These are phyloP conservation scores for Abramis brama DNA, from an alignment of 2,113 vertebrate species.

Conservation along the genomic window DNA sequence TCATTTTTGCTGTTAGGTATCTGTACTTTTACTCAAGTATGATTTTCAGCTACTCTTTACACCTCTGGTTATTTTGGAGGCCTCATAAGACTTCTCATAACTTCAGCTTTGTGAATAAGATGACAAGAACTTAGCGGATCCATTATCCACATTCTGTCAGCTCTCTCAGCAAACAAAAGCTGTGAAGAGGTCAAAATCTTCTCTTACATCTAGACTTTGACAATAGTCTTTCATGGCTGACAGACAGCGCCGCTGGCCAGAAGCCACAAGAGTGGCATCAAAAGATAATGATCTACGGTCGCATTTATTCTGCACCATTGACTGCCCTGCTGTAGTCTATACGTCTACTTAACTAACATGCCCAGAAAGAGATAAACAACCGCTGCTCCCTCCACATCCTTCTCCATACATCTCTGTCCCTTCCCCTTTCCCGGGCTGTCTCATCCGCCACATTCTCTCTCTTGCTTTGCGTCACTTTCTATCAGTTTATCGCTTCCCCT, in stretches of 20 bases:
- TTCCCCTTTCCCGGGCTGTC: constrained; percentile 8
- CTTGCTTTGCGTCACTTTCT: constrained; percentile 72
- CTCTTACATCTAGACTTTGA: constrained; percentile 17
- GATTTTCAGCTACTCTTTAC: too few species aligned
- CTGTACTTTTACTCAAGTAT: too few species aligned
- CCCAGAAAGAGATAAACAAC: constrained; percentile 7
- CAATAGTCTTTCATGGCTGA: constrained; percentile 39
- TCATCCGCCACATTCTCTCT: constrained; percentile 61
- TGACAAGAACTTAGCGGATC: background rate
- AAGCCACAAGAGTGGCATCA: background rate
- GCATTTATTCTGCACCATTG: constrained; percentile 32
- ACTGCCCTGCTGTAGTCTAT: constrained; percentile 24
- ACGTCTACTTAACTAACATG: constrained; percentile 20
- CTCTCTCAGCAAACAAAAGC: background rate
- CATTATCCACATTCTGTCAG: constrained; percentile 23
- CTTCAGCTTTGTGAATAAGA: background rate
- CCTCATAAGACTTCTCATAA: background rate
- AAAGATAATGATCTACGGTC: constrained; percentile 29
- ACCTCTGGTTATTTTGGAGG: background rate
- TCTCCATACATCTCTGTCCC: constrained; percentile 47
- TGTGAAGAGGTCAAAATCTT: constrained; percentile 30
- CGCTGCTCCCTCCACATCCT: constrained; percentile 21
- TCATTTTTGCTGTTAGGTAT: too few species aligned
- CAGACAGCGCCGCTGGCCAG: background rate
- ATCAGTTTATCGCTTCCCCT: constrained; percentile 71